phyloP scores from a whole-genome alignment of 2,888 invertebrate species.

The Gymnoscelis rufifasciata region DNA sequence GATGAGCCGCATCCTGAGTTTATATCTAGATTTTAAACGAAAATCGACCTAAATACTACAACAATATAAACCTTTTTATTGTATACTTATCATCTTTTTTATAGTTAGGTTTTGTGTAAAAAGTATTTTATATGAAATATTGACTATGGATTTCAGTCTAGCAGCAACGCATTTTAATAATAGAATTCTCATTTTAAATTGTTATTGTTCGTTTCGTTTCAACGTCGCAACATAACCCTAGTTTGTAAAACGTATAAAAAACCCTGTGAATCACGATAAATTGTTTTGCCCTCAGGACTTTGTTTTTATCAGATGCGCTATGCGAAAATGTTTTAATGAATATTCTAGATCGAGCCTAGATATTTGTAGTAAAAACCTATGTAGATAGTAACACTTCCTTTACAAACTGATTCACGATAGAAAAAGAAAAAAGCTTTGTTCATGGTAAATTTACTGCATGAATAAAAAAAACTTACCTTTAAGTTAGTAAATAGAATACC shows the following conservation, averaged over 20 bases:
- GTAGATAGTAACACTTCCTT: conserved; percentile 41
- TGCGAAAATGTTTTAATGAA: conserved; percentile 57
- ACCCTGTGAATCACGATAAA: conserved; percentile 56
- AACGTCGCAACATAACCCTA: not conserved
- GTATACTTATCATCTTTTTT: too few relatives aligned
- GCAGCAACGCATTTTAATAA: too few relatives aligned
- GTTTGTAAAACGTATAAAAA: conserved; percentile 32
- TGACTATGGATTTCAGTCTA: too few relatives aligned
- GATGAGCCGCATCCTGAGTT: conserved; percentile 11
- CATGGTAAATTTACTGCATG: conserved; percentile 18
- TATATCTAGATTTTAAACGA: not conserved
- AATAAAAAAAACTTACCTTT: conserved; percentile 44
- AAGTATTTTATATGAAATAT: too few relatives aligned
- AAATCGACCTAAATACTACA: not conserved
- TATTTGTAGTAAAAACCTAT: conserved; percentile 51
- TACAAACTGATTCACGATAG: conserved; percentile 42
- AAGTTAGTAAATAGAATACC: conserved; percentile 49
- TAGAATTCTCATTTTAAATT: too few relatives aligned
- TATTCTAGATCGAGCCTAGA: conserved; percentile 61
- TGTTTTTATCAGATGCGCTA: conserved; percentile 62
- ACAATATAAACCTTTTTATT: too few relatives aligned
- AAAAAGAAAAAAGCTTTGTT: conserved; percentile 12
- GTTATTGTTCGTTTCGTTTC: not conserved
- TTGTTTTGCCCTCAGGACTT: conserved; percentile 60
- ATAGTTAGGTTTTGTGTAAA: too few relatives aligned